Evolutionary conservation across 2,888 invertebrate species (phyloP), one percentile per base, ranked within the genome.

Genomic region (Coleophora flavipennella): DNA sequence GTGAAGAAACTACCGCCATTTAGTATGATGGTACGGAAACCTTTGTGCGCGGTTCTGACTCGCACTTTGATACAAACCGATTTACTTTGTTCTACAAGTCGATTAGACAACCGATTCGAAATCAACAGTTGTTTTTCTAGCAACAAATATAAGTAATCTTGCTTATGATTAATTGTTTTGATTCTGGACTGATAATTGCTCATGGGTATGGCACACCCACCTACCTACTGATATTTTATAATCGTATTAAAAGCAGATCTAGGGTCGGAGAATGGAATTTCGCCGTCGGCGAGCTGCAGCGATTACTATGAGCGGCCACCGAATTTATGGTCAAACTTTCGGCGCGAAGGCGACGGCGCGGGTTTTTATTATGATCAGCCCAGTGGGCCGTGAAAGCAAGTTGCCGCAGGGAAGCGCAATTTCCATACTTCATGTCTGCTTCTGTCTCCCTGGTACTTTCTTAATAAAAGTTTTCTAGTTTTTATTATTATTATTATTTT

Each of bases 321-420:
- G 75, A 84, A 85, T 85, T 85, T 85, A 85, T 85, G 85, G 85
- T 85, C 85, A 85, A 85, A 85, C 79, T 85, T 85, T 85, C 65
- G 59, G 70, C 59, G 70, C 56, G 70, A 66, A 80, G 77, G 85
- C 83, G 85, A 80, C 81, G 80, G 81, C 75, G 76, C 77, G 81
- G 71, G 78, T 85, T 85, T 85, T 85, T 85, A 85, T 85, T 85
- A 85, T 85, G 84, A 85, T 85, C 85, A 85, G 75, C 64, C 59
- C 85, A 85, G 83, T 85, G 85, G 85, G 81, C 85, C 76, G 85
- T 83, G 85, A 85, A 85, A 84, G 80, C 79, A 81, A 80, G 79
- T 73, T 74, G 79, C 74, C 67, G 69, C 68, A 72, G 80, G 77
- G 77, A 71, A 68, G 67, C 57, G 76, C 75, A 68, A 83, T 83